phyloP scores from a whole-genome alignment of 2,888 invertebrate genomes.

The Drepanosiphum platanoidis region DNA sequence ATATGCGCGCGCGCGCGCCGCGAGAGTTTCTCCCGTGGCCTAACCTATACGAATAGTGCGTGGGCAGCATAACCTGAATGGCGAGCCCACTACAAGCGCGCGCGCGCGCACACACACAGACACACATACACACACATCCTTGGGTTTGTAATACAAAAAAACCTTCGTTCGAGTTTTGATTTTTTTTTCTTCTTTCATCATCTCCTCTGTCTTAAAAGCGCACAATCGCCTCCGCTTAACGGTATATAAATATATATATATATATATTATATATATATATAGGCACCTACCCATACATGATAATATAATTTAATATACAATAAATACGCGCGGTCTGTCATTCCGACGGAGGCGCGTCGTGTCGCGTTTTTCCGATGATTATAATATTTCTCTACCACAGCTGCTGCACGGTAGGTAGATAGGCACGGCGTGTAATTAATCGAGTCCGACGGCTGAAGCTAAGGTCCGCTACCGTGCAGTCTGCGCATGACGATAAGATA shows the following conservation, averaged over 20 bases:
- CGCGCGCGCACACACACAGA: neutral
- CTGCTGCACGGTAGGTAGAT: neutral
- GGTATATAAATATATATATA: constrained; percentile 5
- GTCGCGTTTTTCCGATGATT: constrained; percentile 6
- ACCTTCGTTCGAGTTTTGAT: constrained; percentile 53
- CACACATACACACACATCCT: constrained; percentile 1
- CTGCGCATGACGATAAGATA: too few relatives aligned
- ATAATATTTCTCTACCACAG: neutral
- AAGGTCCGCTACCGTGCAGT: neutral
- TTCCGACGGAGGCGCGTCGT: constrained; percentile 10
- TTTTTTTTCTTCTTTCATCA: neutral
- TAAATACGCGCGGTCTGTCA: constrained; percentile 16
- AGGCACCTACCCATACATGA: too few relatives aligned
- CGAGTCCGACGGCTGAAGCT: neutral
- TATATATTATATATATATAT: neutral
- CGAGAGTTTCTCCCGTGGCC: constrained; percentile 56
- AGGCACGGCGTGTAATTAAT: constrained; percentile 42
- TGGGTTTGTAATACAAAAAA: constrained; percentile 34
- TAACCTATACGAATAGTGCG: constrained; percentile 41
- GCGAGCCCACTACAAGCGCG: constrained; percentile 48
- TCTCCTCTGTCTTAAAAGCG: constrained; percentile 2
- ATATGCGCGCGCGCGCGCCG: constrained; percentile 32
- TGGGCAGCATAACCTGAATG: constrained; percentile 60
- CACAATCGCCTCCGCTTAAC: constrained; percentile 45
- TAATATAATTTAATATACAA: too few relatives aligned